Base-by-base conservation (phyloP, 2,113 vertebrate genomes). In the Pygoscelis adeliae region DNA sequence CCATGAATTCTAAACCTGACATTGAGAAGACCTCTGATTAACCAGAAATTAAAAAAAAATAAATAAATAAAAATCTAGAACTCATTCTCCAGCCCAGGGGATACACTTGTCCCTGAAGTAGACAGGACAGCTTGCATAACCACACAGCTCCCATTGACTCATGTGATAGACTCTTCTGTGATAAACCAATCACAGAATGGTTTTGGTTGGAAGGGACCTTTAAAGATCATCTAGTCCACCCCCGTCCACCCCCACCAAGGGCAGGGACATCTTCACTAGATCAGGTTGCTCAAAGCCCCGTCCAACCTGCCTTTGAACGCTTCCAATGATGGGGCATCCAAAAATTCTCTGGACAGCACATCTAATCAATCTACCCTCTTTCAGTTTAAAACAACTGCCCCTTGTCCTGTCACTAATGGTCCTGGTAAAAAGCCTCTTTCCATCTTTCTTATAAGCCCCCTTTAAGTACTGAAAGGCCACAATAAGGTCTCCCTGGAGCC, bases 161-260 rank as follows among this genome's bases (percentile, higher is more conserved):
- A 52, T 46, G 22, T 22, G 25, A 61, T 32, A 49, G 30, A 71
- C 22, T 71, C 32, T 82, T 47, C 38, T 38, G 38, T 38, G 38
- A 38, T 38, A 38, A 38, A 38, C 38, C 38, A 72, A 79, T 72
- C 50, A 72, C 30, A 58, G 72, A 78, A 78, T 18, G 25, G 12
- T 32, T 71, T 63, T 26, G 3, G 6, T 49, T 40, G 36, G 25
- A 78, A 70, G n/a, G 16, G 8, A 52, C 8, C 22, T 46, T 49
- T 46, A 46, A 56, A 78, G 32, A 42, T 58, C 34, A 52, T 9
- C 34, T 36, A 52, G 4, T 32, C 8, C 13, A 19, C 3, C 1
- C 9, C 5, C 26, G 7, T 23, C 22, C 25, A 19, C 46, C 20
- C 49, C 11, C 2, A 0, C 5, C 34, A 30, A 8, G 16, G 8